Evolutionary conservation across 1,140 invertebrate genomes (phyloP).

Genomic region (Fopius arisanus): DNA sequence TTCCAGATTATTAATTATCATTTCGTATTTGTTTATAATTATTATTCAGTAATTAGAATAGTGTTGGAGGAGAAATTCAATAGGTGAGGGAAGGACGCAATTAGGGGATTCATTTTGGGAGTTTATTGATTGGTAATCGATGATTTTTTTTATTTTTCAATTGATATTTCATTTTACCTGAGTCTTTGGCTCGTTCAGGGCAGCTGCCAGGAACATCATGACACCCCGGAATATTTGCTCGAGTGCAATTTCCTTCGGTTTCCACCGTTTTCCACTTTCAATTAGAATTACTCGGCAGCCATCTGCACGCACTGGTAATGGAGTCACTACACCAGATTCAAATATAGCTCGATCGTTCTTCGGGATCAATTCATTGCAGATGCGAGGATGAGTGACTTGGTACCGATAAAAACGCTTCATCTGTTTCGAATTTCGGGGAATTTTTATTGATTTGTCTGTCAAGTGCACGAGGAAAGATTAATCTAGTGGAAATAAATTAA

Average conservation of each 20-base stretch:
- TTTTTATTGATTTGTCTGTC: background rate
- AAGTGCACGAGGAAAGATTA: no score
- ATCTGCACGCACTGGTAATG: constrained; percentile 67
- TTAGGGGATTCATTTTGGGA: no score
- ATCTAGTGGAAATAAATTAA: no score
- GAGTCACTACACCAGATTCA: constrained; percentile 64
- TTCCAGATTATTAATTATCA: no score
- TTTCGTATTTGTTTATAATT: no score
- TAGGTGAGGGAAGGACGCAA: no score
- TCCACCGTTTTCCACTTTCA: constrained; percentile 72
- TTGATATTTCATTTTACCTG: constrained; percentile 59
- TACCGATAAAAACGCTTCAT: constrained; percentile 70
- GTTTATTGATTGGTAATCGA: no score
- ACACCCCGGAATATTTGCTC: constrained; percentile 69
- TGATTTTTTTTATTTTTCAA: background rate
- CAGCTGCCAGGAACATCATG: constrained; percentile 68
- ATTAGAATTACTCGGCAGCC: constrained; percentile 68
- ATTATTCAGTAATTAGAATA: no score
- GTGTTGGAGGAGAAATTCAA: no score
- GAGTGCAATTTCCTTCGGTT: constrained; percentile 68
- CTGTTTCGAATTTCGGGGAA: constrained; percentile 46
- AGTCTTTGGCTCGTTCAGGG: constrained; percentile 70
- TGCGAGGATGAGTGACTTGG: constrained; percentile 65
- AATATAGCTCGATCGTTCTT: constrained; percentile 62
- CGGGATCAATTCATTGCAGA: constrained; percentile 65